Percentiles rank a stretch among this genome's conserved stretches.
These are phyloP conservation scores for Ectemnius lituratus DNA, from an alignment of 2,888 invertebrate genomes.

Conservation along the genomic window DNA sequence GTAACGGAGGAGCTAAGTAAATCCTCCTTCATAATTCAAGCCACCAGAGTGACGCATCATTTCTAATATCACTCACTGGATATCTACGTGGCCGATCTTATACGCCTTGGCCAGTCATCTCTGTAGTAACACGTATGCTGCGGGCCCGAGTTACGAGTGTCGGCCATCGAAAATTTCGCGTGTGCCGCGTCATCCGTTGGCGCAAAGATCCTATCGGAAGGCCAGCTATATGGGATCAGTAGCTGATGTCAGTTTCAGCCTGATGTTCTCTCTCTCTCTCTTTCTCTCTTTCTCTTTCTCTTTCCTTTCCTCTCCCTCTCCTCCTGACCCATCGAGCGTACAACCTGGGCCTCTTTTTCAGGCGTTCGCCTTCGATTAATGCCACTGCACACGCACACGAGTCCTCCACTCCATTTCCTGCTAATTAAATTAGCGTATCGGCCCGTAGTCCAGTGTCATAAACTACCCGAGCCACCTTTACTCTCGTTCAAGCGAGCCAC, in stretches of 20 bases:
- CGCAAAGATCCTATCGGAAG: conserved; percentile 41
- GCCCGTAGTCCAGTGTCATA: conserved; percentile 54
- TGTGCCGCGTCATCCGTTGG: conserved; percentile 42
- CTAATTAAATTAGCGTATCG: conserved; percentile 72
- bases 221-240: conserved; percentile 20
- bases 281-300: too few relatives aligned
- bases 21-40: too few relatives aligned
- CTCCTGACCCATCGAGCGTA: conserved; percentile 10
- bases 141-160: too few relatives aligned
- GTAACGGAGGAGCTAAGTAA: too few relatives aligned
- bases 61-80: too few relatives aligned
- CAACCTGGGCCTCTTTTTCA: conserved; percentile 6
- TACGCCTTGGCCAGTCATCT: too few relatives aligned
- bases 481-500: conserved; percentile 5
- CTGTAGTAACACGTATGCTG: too few relatives aligned
- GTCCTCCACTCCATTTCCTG: conserved; percentile 61
- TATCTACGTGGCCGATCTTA: too few relatives aligned
- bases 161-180: conserved; percentile 31
- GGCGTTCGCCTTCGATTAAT: conserved; percentile 54
- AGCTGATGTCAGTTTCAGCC: conserved; percentile 39
- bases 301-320: neutral
- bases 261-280: conserved; percentile 22
- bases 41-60: too few relatives aligned
- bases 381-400: conserved; percentile 54
- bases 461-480: conserved; percentile 37